These are phyloP conservation scores for Nezara viridula DNA, from an alignment of 2,888 invertebrate genomes.

Conservation along the genomic window DNA sequence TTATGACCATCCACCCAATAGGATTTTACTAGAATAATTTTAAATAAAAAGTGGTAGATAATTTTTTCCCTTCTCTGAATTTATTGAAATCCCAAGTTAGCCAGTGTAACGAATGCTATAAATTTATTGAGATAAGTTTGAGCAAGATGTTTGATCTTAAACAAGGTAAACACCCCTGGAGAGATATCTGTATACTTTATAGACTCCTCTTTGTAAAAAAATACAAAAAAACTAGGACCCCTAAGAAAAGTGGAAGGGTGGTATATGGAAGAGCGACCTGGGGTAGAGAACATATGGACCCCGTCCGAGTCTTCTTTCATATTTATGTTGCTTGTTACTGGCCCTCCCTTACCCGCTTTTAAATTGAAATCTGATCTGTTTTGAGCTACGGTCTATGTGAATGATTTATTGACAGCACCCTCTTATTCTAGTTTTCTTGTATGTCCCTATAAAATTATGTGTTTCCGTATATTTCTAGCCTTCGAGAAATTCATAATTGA, in stretches of 20 bases:
- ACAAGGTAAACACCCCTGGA: neutral
- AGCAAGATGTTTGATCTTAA: neutral
- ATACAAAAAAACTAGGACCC: neutral
- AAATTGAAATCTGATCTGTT: constrained; percentile 36
- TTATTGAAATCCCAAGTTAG: neutral
- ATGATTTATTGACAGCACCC: neutral
- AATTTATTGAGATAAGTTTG: neutral
- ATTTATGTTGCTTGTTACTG: constrained; percentile 25
- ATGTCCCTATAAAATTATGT: neutral
- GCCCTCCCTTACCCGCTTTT: neutral
- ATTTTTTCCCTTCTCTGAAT: neutral
- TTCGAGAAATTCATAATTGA: neutral
- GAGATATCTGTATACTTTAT: neutral
- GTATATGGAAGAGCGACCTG: neutral
- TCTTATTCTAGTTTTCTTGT: neutral
- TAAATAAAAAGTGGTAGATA: neutral
- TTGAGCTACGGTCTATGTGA: neutral
- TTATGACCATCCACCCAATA: too few relatives aligned
- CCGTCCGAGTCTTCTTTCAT: constrained; percentile 24
- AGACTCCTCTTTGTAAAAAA: neutral
- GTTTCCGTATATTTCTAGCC: neutral
- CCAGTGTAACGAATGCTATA: neutral
- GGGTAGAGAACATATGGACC: neutral
- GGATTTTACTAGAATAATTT: too few relatives aligned
- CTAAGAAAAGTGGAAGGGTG: neutral